Base-by-base conservation (phyloP, 1,140 invertebrate species). In the Ceratina calcarata region DNA sequence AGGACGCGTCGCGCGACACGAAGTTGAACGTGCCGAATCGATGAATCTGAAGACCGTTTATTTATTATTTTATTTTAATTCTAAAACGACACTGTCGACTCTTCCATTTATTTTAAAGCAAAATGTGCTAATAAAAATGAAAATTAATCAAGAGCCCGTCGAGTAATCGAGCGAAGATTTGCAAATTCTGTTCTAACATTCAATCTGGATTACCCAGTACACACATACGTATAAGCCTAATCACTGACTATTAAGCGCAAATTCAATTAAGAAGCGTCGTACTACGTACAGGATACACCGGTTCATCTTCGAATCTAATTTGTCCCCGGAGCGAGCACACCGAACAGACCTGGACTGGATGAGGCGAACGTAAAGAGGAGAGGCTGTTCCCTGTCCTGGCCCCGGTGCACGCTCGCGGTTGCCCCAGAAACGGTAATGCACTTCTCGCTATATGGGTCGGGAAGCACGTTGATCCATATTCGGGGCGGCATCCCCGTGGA, bases 381-480 rank as follows among this genome's bases (percentile, higher is more conserved):
- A 78, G 24, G 75, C 58, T 71, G 58, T 72, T 71, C 68, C 68
- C 68, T 64, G 76, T 55, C 49, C 76, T 53, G 68, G 58, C 58
- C 16, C 32, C n/a, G 49, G 76, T 62, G 45, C 76, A 57, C 58
- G 69, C 16, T 70, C 76, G 76, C 49, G 76, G 76, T 78, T 72
- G 76, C 49, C 76, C 69, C 76, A 78, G 76, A 78, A 78, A 78
- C 68, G 49, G 68, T 72, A 72, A 71, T 78, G 68, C 69, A 65
- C 60, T 62, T 57, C 77, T 20, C 15, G 68, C 80, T 80, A 85
- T 74, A 85, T 85, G 78, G 84, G 84, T 85, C 84, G 66, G 83
- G 84, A 82, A 74, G 58, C 83, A 68, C 76, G 75, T 85, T 85
- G 82, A 84, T 85, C 74, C 84, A 75, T 85, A 78, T 82, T 78